These are phyloP conservation scores for Cherax quadricarinatus DNA, from an alignment of 1,140 invertebrate genomes.

Conservation along the genomic window DNA sequence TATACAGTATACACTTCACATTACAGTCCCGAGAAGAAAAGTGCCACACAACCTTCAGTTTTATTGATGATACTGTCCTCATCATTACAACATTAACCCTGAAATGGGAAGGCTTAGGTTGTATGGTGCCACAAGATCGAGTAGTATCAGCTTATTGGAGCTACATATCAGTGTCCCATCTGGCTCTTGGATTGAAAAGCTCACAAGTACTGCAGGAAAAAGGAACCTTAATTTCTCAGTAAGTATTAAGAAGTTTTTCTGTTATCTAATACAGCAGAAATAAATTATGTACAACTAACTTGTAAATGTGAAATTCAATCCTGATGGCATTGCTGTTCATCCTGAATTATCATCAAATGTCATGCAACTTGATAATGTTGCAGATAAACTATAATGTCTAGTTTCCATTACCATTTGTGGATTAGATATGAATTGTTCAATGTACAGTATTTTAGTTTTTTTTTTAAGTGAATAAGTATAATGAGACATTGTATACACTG, in stretches of 20 bases:
- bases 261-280: not conserved
- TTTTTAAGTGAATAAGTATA: too few relatives aligned
- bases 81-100: slow-evolving; percentile 33
- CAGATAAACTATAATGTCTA: too few relatives aligned
- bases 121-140: not conserved
- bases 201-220: slow-evolving; percentile 21
- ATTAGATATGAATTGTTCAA: too few relatives aligned
- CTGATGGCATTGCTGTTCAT: too few relatives aligned
- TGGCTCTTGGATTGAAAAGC: slow-evolving; percentile 6
- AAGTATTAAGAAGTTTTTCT: not conserved
- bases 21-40: slow-evolving; percentile 9
- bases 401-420: too few relatives aligned
- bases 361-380: too few relatives aligned
- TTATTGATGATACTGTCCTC: slow-evolving; percentile 20
- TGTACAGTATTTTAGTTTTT: too few relatives aligned
- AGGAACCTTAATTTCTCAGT: slow-evolving; percentile 49
- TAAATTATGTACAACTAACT: not conserved
- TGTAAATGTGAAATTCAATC: too few relatives aligned
- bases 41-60: slow-evolving; percentile 53
- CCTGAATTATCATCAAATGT: too few relatives aligned
- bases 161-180: slow-evolving; percentile 4
- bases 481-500: too few relatives aligned
- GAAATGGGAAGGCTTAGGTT: not conserved
- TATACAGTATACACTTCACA: not conserved
- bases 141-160: slow-evolving; percentile 10